Base-by-base conservation (phyloP, 2,113 vertebrate genomes). In the Lonchura striata region DNA sequence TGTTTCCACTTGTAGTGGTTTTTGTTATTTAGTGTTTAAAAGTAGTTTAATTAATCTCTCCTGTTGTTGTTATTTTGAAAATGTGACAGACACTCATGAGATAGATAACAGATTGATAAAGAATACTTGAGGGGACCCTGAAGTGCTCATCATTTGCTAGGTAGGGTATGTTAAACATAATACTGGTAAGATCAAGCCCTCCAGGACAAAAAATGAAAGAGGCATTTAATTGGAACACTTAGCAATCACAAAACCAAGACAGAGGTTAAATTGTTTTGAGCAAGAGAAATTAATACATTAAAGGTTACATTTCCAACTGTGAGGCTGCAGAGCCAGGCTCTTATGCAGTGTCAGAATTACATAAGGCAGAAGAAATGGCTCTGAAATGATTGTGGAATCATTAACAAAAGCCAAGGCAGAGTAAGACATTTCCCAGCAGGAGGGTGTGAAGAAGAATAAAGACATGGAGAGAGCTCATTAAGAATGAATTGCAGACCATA, bases 191-290 rank as follows among this genome's bases (percentile, higher is more conserved):
- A 98, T 97, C 96, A 97, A 98, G 97, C 98, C 98, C 97, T 97
- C 96, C 96, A 98, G 98, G 98, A 98, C 97, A 97, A 97, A 97
- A 98, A 97, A 98, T 90, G 95, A 97, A 97, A 97, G 97, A 98
- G 93, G 97, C 97, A 97, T 98, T 98, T 98, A 98, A 98, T 98
- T 98, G 98, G 97, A 98, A 98, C 98, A 98, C 97, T 98, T 98
- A 98, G 98, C 98, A 98, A 98, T 98, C 98, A 98, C 97, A 98
- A 98, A 98, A 98, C 98, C 98, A 98, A 98, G 98, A 98, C 97
- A 97, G 98, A 98, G 98, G 98, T 98, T 98, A 98, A 98, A 98
- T 98, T 98, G 98, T 98, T 98, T 98, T 98, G 98, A 98, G 98
- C 98, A 98, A 98, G 98, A 98, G 98, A 98, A 98, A 98, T 98